These are phyloP conservation scores for Xiphorhynchus erythropygius DNA, from an alignment of 2,797 vertebrate genomes.

Conservation along the genomic window DNA sequence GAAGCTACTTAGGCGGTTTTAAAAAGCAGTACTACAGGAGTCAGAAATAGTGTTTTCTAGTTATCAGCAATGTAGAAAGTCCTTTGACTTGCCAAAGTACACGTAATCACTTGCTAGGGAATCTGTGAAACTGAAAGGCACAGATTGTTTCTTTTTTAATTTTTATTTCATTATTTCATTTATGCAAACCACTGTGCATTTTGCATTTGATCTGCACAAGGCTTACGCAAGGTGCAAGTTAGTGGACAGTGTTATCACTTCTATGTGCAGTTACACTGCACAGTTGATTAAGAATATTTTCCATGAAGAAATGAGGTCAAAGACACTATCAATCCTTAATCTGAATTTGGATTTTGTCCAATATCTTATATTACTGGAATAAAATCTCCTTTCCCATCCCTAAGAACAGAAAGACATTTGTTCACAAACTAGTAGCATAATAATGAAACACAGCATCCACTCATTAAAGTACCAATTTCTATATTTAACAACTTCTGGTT, in stretches of 20 bases:
- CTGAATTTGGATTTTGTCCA: constrained; percentile 19
- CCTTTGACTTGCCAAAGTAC: neutral
- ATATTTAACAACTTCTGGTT: constrained; percentile 63
- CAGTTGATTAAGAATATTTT: neutral
- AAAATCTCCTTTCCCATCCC: constrained; percentile 23
- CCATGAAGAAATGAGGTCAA: neutral
- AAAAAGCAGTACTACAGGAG: neutral
- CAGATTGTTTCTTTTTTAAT: neutral
- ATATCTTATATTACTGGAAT: constrained; percentile 36
- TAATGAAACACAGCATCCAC: constrained; percentile 47
- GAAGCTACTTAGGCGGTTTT: neutral
- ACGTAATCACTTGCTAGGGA: neutral
- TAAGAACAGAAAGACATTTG: constrained; percentile 59
- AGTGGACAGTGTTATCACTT: neutral
- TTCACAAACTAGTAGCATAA: constrained; percentile 46
- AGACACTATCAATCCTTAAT: neutral
- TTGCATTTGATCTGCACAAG: neutral
- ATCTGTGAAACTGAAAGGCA: neutral
- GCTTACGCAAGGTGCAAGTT: neutral
- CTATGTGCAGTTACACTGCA: neutral
- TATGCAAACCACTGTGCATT: neutral
- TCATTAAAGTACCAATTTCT: constrained; percentile 60
- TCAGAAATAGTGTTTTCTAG: neutral
- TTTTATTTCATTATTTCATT: neutral
- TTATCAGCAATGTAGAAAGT: neutral